Conservation (phyloP, 2,113 vertebrate genomes). For the Otolemur garnettii region DNA sequence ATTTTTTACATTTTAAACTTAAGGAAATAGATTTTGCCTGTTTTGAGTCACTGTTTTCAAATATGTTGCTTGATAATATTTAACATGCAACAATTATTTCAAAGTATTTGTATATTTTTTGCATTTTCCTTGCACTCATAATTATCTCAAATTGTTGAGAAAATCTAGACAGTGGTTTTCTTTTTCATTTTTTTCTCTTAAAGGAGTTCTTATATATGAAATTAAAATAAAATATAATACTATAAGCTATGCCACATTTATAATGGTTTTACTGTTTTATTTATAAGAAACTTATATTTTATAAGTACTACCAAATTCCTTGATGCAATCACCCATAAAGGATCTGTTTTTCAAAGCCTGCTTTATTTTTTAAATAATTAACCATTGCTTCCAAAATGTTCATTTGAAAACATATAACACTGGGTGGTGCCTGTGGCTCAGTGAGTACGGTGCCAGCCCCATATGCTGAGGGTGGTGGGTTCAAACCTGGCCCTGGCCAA, state of each 20-base stretch:
- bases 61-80: not conserved
- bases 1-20: constrained; percentile 25
- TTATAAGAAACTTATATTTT: constrained; percentile 21
- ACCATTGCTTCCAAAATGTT: constrained; percentile 49
- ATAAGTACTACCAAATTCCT: constrained; percentile 6
- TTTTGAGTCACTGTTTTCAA: constrained; percentile 35
- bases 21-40: constrained; percentile 30
- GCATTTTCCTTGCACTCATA: not conserved
- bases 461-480: too few relatives aligned
- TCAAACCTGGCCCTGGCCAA: too few relatives aligned
- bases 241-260: constrained; percentile 5
- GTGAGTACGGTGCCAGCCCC: too few relatives aligned
- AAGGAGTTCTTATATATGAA: constrained; percentile 27
- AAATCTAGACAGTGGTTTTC: not conserved
- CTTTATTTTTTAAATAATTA: constrained; percentile 34
- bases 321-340: not conserved
- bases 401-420: constrained; percentile 8
- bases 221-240: constrained; percentile 40
- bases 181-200: constrained; percentile 13
- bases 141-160: not conserved
- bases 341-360: not conserved
- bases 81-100: not conserved
- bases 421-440: too few relatives aligned
- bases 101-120: not conserved
- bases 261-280: not conserved